Conservation (phyloP, 2,797 vertebrate genomes). For the Ctenochaetus hawaiiensis region DNA sequence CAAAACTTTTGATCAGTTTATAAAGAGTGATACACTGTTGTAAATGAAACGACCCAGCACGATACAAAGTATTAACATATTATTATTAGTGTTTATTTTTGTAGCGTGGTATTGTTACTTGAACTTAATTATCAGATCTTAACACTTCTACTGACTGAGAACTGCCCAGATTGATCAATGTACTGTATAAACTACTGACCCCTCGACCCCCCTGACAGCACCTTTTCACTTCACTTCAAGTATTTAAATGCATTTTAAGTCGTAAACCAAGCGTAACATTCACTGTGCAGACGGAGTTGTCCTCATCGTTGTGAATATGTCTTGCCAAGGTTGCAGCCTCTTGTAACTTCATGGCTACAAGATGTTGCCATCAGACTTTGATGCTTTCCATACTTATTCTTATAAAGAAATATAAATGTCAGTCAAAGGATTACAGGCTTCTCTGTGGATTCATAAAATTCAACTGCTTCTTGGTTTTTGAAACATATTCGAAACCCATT, state of each 20-base stretch:
- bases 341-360: background rate
- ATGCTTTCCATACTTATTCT: constrained; percentile 12
- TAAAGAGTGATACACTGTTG: background rate
- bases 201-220: background rate
- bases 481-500: constrained; percentile 7
- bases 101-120: background rate
- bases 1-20: background rate
- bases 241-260: background rate
- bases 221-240: background rate
- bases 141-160: background rate
- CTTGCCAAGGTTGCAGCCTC: background rate
- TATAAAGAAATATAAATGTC: constrained; percentile 7
- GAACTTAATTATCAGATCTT: background rate
- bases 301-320: background rate
- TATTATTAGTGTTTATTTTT: background rate
- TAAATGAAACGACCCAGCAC: background rate
- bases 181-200: background rate
- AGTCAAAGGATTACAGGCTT: background rate
- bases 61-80: background rate
- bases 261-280: background rate
- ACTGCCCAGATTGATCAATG: background rate
- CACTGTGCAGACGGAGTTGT: background rate
- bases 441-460: constrained; percentile 9
- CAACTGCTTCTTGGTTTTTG: background rate
- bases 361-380: background rate